Base-by-base conservation (phyloP, 2,113 vertebrate species). In the Ciconia stormi region DNA sequence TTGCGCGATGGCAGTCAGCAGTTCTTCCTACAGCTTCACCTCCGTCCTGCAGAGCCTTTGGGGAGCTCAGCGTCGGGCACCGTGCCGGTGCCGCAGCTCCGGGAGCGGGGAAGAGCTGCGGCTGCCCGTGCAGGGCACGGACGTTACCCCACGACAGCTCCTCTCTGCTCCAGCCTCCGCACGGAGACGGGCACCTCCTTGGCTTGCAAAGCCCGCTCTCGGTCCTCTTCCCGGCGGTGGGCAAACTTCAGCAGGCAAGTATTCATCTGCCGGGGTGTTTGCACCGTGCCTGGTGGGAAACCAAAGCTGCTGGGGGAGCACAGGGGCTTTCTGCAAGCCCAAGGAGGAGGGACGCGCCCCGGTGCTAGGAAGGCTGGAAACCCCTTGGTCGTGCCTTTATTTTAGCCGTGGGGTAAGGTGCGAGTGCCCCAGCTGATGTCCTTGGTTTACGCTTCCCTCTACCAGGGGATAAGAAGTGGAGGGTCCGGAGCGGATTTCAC, bases 201-300 rank as follows among this genome's bases (percentile, higher is more conserved):
- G 52, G 42, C 74, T 36, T 11, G 1, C 16, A 10, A 17, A 44
- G 53, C 65, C 74, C 19, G 0, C 1, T 1, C 13, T 23, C 1
- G 0, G 11, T 9, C 2, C 29, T 46, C 16, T 32, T 1, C 14
- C 36, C 1, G 16, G 1, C 0, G 22, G 3, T 2, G 7, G 67
- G 18, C 21, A 4, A 2, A 1, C 29, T 2, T 10, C 73, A 15
- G 62, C 4, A 5, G 86, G 52, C 25, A 9, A 26, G 34, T 0
- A 0, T 23, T n/a, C 0, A 1, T 8, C 20, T 44, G 27, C 32
- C 0, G 9, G 16, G 25, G 38, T 11, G 4, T 6, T 46, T 47
- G 69, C 20, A 9, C 11, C 1, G 0, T 8, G 11, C 25, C 66
- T 3, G 23, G 6, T 6, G 30, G 55, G 32, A n/a, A 5, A 3